phyloP scores from a whole-genome alignment of 2,113 vertebrate genomes.

The Megaptera novaeangliae region DNA sequence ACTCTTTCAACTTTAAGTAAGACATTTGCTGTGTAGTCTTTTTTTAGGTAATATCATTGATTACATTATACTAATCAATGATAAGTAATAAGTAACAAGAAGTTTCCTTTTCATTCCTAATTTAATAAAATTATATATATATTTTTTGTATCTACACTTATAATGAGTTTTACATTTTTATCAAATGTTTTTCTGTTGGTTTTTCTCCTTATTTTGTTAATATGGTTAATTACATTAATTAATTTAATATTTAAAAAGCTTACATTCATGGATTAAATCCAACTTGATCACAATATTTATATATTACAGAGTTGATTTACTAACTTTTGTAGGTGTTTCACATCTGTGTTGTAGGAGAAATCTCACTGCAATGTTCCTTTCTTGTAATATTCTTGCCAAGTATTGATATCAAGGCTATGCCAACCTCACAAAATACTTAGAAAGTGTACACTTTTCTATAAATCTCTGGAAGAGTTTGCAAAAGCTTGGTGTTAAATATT shows the following conservation, averaged over 20 bases:
- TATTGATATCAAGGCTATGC: not conserved
- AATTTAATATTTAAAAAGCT: not conserved
- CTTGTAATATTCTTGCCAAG: not conserved
- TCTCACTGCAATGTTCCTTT: not conserved
- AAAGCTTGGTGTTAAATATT: not conserved
- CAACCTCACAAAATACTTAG: not conserved
- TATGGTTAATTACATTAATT: not conserved
- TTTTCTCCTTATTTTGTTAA: not conserved
- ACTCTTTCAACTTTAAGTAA: not conserved
- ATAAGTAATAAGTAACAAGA: not conserved
- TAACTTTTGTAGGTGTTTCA: not conserved
- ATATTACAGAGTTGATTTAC: not conserved
- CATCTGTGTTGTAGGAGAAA: not conserved
- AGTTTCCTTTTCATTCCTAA: not conserved
- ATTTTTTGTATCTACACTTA: not conserved
- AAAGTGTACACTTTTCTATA: not conserved
- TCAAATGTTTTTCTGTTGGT: not conserved
- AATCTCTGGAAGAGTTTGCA: not conserved
- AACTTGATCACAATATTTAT: not conserved
- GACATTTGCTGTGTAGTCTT: not conserved
- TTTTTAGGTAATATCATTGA: not conserved
- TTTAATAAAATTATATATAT: not conserved
- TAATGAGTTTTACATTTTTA: not conserved
- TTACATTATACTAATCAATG: not conserved
- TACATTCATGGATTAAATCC: not conserved